These are phyloP conservation scores for Semnopithecus entellus DNA, from an alignment of 2,113 vertebrate genomes.

Conservation along the genomic window DNA sequence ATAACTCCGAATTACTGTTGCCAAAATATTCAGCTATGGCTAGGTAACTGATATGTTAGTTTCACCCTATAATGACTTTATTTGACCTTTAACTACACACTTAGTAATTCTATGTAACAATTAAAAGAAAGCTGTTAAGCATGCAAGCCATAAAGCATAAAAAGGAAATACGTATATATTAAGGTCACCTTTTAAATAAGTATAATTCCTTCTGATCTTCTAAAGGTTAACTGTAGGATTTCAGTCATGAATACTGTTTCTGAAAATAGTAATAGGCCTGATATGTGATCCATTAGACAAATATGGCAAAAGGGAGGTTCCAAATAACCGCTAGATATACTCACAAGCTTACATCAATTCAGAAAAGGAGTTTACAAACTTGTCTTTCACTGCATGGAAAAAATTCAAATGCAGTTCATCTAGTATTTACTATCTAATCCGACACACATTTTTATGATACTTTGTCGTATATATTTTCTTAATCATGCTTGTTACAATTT, in stretches of 20 bases:
- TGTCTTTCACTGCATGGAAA: background rate
- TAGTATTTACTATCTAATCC: background rate
- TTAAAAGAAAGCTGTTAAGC: slow-evolving; percentile 61
- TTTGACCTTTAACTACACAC: slow-evolving; percentile 53
- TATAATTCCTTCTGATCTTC: slow-evolving; percentile 85
- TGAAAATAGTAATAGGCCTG: slow-evolving; percentile 92
- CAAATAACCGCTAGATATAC: slow-evolving; percentile 64
- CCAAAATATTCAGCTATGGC: slow-evolving; percentile 51
- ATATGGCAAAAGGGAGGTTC: slow-evolving; percentile 89
- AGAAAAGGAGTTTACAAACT: background rate
- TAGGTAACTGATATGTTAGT: slow-evolving; percentile 22
- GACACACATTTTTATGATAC: slow-evolving; percentile 33
- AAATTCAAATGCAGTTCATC: slow-evolving; percentile 25
- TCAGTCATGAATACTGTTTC: slow-evolving; percentile 90
- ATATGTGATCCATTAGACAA: slow-evolving; percentile 92
- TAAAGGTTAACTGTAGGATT: slow-evolving; percentile 89
- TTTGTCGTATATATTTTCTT: background rate
- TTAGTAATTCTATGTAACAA: slow-evolving; percentile 60
- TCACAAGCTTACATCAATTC: slow-evolving; percentile 24
- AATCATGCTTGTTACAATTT: slow-evolving; percentile 17
- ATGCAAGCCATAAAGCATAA: slow-evolving; percentile 67
- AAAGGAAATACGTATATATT: slow-evolving; percentile 71
- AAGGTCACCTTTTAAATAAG: slow-evolving; percentile 84
- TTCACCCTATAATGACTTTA: slow-evolving; percentile 55
- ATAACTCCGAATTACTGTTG: slow-evolving; percentile 51